Base-by-base conservation (phyloP, 2,797 vertebrate genomes). In the Platyrinchus mystaceus region DNA sequence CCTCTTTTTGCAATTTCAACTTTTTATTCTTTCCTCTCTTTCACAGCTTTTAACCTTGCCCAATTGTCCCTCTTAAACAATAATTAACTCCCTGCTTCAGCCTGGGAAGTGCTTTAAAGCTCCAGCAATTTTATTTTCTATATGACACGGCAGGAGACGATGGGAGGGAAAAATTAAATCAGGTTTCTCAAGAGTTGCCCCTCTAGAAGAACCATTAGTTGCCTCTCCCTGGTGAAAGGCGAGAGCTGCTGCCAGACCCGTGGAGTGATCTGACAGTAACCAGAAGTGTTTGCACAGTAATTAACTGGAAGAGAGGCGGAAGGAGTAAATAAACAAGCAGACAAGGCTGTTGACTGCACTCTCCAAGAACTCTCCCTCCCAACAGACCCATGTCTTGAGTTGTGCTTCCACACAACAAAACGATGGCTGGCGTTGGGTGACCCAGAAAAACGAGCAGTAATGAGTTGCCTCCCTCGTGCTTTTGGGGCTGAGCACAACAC, bases 41-140 rank as follows among this genome's bases (percentile, higher is more conserved):
- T 95, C 89, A 87, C 86, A 94, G 93, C 87, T 96, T 97, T 97
- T 96, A 96, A 95, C 96, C 84, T 95, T 90, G 80, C 73, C 91
- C 86, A 81, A 17, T 87, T 94, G 80, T 91, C 49, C 67, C 91
- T 97, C 93, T 97, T 95, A 95, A 97, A 97, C 89, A 96, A 93
- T 93, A 96, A 97, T 97, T 95, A 96, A 90, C 69, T 91, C 67
- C 32, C 53, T 58, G 28, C 30, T 69, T 82, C 91, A 85, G 64
- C 49, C 28, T 9, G 62, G 37, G 81, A 85, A 93, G 84, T 20
- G 28, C 78, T 95, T 92, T 81, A 95, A 91, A 83, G 84, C 86
- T 74, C 83, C 70, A 71, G 71, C 93, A 79, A 53, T 93, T 95
- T 95, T 87, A 78, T 90, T 93, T 96, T 89, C 87, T 50, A 8